Base-by-base conservation (phyloP, 2,888 invertebrate genomes). In the Ethmia dodecea region DNA sequence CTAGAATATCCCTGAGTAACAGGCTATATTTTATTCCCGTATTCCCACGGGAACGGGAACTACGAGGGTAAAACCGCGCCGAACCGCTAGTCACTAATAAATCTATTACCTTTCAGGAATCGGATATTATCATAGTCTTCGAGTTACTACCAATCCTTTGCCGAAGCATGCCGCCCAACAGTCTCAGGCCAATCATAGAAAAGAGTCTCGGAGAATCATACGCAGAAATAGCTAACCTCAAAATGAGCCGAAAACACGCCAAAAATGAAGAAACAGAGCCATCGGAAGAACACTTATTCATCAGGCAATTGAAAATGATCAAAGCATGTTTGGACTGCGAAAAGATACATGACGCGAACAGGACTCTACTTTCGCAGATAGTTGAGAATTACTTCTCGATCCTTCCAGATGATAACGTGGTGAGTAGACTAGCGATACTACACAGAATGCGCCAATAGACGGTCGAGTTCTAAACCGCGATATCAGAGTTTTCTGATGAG, bases 261-360 rank as follows among this genome's bases (percentile, higher is more conserved):
- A n/a, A n/a, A n/a, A n/a, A n/a, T n/a, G n/a, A n/a, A n/a, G n/a
- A n/a, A n/a, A n/a, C n/a, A 3, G 4, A 26, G 26, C 10, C n/a
- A 0, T 10, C 10, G 5, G 36, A 47, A 5, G 45, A 43, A 5
- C 37, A 56, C 11, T 35, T 69, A 25, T 79, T 83, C 33, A 45
- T 61, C 1, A 61, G 45, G 22, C 71, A 68, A 47, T 35, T 86
- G 52, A 55, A 52, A 2, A 42, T 45, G 38, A 60, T 89, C 14
- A 73, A 72, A 30, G 57, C 55, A 9, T 76, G 88, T 29, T 58
- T 92, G 43, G 77, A 76, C 18, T 69, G 81, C 39, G 78, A 86
- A 8, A 74, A 74, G 42, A 88, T 90, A 37, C 89, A 89, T 36
- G 90, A 91, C 27, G 88, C 88, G 0, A 91, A 91, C 47, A 86